phyloP scores from a whole-genome alignment of 2,113 vertebrate genomes.

The Eclectus roratus region DNA sequence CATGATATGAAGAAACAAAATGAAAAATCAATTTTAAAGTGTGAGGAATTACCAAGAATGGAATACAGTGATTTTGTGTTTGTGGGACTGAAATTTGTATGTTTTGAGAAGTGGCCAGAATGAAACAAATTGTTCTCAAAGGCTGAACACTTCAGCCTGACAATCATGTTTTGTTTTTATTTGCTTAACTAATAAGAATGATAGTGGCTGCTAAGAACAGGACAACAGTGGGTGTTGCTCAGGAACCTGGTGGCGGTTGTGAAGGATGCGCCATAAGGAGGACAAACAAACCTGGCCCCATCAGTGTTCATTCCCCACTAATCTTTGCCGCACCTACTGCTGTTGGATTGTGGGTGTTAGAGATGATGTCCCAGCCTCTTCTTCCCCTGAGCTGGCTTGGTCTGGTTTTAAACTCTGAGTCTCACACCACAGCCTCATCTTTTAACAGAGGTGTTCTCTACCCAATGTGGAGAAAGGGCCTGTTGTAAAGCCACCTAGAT shows the following conservation, averaged over 20 bases:
- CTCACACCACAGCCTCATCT: not conserved
- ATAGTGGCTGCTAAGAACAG: not conserved
- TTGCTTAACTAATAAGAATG: not conserved
- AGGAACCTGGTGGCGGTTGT: not conserved
- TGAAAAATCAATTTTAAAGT: not conserved
- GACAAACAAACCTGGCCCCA: not conserved
- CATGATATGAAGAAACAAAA: not conserved
- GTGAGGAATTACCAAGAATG: not conserved
- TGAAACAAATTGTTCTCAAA: not conserved
- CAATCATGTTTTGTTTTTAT: not conserved
- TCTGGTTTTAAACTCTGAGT: not conserved
- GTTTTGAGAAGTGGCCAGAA: not conserved
- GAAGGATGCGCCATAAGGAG: fast-evolving
- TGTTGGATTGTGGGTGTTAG: not conserved
- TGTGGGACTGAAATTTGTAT: not conserved
- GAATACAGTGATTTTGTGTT: not conserved
- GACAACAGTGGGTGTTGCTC: fast-evolving
- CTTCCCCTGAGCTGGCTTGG: not conserved
- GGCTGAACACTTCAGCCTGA: not conserved
- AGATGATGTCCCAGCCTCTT: not conserved
- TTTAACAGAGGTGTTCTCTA: not conserved
- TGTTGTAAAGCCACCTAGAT: not conserved
- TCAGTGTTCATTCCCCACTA: not conserved
- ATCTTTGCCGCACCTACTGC: not conserved
- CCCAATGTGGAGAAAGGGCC: not conserved